Percentiles rank a stretch among this genome's conserved stretches.
Conservation (phyloP, 2,113 vertebrate genomes). For the Corythoichthys haematopterus region DNA sequence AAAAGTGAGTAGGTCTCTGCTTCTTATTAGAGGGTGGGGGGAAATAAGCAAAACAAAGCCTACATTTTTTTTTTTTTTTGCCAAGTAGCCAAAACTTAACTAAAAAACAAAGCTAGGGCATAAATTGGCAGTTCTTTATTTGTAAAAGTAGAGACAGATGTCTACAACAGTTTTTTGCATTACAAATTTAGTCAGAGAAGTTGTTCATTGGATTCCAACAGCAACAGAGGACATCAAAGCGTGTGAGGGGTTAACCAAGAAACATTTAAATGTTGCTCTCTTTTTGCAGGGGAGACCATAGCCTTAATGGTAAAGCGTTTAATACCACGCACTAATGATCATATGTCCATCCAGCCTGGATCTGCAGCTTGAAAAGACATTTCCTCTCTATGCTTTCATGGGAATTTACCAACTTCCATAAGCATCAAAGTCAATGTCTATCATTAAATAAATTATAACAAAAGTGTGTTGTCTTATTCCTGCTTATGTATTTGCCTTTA, state of each 20-base stretch:
- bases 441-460: conserved; percentile 6
- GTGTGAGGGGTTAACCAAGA: conserved; percentile 18
- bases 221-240: background rate
- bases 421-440: conserved; percentile 1
- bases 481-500: background rate
- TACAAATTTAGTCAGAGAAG: background rate
- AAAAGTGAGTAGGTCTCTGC: conserved; percentile 28
- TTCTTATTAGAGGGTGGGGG: conserved; percentile 31
- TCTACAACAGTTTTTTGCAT: background rate
- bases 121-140: conserved; percentile 1
- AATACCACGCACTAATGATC: conserved; percentile 3
- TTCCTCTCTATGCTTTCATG: conserved; percentile 5
- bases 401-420: conserved; percentile 15
- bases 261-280: conserved; percentile 52
- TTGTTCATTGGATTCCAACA: background rate
- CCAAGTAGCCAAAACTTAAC: conserved; percentile 23
- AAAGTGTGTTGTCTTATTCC: background rate
- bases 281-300: conserved; percentile 32
- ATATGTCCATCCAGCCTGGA: background rate
- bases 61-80: conserved; percentile 13
- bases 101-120: conserved; percentile 1
- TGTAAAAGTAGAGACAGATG: conserved; percentile 4
- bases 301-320: conserved; percentile 11
- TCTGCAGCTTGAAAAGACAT: conserved; percentile 27
- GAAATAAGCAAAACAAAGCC: conserved; percentile 31